phyloP scores from a whole-genome alignment of 1,140 invertebrate species.

The Delia radicum region DNA sequence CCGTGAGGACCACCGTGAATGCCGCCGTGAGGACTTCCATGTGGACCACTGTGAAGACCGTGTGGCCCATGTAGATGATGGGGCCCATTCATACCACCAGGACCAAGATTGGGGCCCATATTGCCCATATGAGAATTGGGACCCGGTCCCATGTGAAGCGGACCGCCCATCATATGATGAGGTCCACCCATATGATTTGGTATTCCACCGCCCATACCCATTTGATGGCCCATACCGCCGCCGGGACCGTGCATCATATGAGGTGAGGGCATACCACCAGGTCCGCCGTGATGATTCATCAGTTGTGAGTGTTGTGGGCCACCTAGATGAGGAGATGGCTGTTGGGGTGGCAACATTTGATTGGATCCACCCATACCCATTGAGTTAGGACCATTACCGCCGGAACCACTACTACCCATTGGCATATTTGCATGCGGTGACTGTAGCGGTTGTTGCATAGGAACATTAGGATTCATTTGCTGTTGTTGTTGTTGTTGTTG shows the following conservation, averaged over 20 bases:
- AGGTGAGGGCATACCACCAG: conserved; percentile 5
- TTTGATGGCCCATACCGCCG: neutral
- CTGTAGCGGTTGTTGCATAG: conserved; percentile 47
- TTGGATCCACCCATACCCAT: conserved; percentile 48
- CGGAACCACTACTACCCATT: conserved; percentile 40
- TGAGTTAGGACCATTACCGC: conserved; percentile 38
- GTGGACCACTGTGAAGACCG: conserved; percentile 14
- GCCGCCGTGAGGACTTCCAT: conserved; percentile 40
- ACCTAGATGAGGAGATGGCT: conserved; percentile 41
- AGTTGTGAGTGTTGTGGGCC: conserved; percentile 44
- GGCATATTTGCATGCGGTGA: conserved; percentile 36
- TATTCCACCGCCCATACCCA: conserved; percentile 17
- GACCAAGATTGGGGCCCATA: conserved; percentile 10
- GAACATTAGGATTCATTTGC: conserved; percentile 52
- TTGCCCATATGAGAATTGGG: neutral
- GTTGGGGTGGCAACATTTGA: conserved; percentile 51
- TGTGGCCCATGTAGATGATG: conserved; percentile 1
- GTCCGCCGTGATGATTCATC: conserved; percentile 35
- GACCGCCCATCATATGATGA: conserved; percentile 29
- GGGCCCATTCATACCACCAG: conserved; percentile 26
- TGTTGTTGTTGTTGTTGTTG: conserved; percentile 38
- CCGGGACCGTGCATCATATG: conserved; percentile 15
- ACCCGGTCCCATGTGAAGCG: conserved; percentile 26
- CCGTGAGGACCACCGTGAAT: conserved; percentile 42
- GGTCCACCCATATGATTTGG: conserved; percentile 28